A percentile compares a stretch with the other conserved stretches of the same genome.
These are phyloP conservation scores for Heliornis fulica DNA, from an alignment of 2,113 vertebrate genomes.

Conservation along the genomic window DNA sequence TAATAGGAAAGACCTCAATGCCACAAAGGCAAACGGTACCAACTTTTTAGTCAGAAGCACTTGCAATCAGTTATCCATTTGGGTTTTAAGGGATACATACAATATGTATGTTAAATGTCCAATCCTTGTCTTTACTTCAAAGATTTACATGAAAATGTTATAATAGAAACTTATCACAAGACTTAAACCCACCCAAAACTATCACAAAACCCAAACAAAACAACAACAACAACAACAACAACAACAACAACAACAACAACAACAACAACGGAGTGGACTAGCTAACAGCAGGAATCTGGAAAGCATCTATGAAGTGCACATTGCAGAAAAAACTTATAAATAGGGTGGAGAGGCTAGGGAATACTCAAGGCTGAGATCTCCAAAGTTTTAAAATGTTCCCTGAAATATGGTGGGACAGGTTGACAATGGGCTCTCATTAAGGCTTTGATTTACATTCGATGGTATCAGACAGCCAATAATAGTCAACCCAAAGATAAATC, in stretches of 20 bases:
- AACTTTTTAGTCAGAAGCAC: not conserved
- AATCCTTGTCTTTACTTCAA: not conserved
- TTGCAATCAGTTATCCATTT: not conserved
- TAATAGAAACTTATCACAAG: not conserved
- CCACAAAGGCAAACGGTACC: not conserved
- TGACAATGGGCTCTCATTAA: not conserved
- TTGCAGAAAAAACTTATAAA: not conserved
- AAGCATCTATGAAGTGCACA: not conserved
- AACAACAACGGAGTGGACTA: too few species aligned
- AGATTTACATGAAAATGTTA: not conserved
- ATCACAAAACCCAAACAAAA: too few species aligned
- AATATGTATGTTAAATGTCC: not conserved
- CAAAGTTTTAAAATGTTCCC: not conserved
- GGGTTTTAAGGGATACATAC: not conserved
- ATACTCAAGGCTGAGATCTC: not conserved
- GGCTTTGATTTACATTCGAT: conserved; percentile 10
- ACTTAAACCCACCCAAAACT: not conserved
- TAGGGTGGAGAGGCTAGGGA: not conserved
- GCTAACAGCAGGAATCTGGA: not conserved
- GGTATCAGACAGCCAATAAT: not conserved
- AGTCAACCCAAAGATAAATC: conserved; percentile 8
- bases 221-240: too few species aligned
- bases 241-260: too few species aligned
- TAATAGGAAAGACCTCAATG: not conserved
- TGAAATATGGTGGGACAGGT: not conserved